Base-by-base conservation (phyloP, 2,888 invertebrate species). In the Crocallis elinguaria region DNA sequence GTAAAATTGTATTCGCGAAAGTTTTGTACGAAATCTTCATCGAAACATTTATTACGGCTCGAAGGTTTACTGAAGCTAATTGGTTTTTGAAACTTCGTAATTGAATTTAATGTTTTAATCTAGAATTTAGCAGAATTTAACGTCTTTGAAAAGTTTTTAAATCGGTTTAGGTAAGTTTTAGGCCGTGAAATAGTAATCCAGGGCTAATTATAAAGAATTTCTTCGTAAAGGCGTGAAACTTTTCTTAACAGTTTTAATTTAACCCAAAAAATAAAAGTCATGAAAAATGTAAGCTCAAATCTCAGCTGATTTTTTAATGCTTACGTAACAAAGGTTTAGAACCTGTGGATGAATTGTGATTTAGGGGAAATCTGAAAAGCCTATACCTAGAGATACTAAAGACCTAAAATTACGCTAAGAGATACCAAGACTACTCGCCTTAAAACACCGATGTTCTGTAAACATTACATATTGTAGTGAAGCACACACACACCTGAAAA, bases 31-130 rank as follows among this genome's bases (percentile, higher is more conserved):
- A 64, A 67, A 63, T 62, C 55, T 66, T 75, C 69, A 69, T 73
- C 69, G 64, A 67, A 70, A 70, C 70, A 72, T 73, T 74, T 67
- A 71, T 67, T 62, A 66, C 61, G 55, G 52, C 57, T 54, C 60
- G 59, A 69, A 68, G 68, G 64, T 73, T 72, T 66, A 62, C 66
- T 62, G 52, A 57, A 54, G 49, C 66, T 73, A 75, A 77, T 77
- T 73, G 71, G 66, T 71, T 75, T 75, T 67, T 55, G 49, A 65
- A 73, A 73, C 68, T 75, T 74, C 60, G 44, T 71, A 67, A 71
- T 71, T 69, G 55, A 66, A 69, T 73, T 73, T 63, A 51, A 56
- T 65, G 62, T 62, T 61, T 62, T 69, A 62, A 59, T 67, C 60
- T 66, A 61, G 45, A 64, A 64, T 58, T 53, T 67, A 54, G 33